Evolutionary conservation across 2,797 vertebrate genomes (phyloP), one percentile per base, ranked within the genome.

Genomic region (Bradypodion ventrale): DNA sequence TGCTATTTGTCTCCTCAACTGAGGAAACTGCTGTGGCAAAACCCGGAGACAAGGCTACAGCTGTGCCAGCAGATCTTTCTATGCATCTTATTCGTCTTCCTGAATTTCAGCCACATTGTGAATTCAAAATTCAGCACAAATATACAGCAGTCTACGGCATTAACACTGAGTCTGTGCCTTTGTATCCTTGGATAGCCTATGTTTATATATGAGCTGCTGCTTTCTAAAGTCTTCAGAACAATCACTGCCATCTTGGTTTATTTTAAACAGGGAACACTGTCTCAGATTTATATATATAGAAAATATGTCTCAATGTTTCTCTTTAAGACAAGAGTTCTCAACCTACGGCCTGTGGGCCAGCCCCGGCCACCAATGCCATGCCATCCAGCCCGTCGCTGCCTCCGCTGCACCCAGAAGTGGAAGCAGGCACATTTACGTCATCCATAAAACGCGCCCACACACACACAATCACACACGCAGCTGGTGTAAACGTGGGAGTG

Each of bases 191-290:
- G 59, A 63, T 63, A 44, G 16, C 42, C 13, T n/a, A 82, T 12
- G 12, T 63, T 62, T 63, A 74, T 63, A 62, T 29, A 32, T 42
- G 29, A 69, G 7, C 35, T 74, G 44, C 59, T 74, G 66, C 23
- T 60, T 70, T 78, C 63, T 70, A 70, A 44, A 65, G 44, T 29
- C 19, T 37, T 84, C 42, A 56, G 76, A 79, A 79, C 68, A 73
- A 65, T 65, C 35, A 84, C 44, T 52, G 60, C 27, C 76, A 66
- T 74, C 35, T 79, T 74, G 13, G 70, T 29, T 73, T 79, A 89
- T 91, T 85, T 90, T 69, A 88, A 87, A 85, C 87, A 80, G 19
- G 90, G 88, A 86, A 84, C 80, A 83, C 81, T 77, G 79, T 87
- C 86, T 83, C 88, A 79, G 79, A 83, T 86, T n/a, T n/a, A n/a